Evolutionary conservation across 2,888 invertebrate genomes (phyloP), one percentile per base, ranked within the genome.

Genomic region (Dugesia japonica): DNA sequence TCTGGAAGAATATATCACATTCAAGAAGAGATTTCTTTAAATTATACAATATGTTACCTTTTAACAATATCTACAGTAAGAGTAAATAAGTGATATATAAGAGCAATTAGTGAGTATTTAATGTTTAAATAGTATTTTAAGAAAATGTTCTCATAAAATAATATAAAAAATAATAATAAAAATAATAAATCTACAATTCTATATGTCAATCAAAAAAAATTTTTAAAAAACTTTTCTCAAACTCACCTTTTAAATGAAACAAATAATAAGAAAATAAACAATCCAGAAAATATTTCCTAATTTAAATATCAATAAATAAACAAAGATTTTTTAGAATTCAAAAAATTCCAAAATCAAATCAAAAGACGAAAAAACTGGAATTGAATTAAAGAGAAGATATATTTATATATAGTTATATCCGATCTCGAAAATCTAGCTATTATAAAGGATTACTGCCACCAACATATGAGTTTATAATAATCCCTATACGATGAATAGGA

Each of bases 401-500:
- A 56, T 56, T n/a, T 20, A 56, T 56, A 56, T 56, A 56, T 56
- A 56, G 7, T 20, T 56, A 4, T 56, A 13, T 4, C 7, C 23
- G 1, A 20, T 20, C 56, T 23, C 56, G 4, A n/a, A 4, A 56
- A 56, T 56, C 56, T 23, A 56, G 20, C 56, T 23, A 56, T 56
- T 20, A 56, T 56, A n/a, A 56, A 31, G 56, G 56, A 56, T 56
- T 56, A 56, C 56, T 56, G 56, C 56, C 56, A 56, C 56, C 56
- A 56, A 4, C 4, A 56, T 56, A 56, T 56, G 56, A 56, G 56
- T 56, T 56, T n/a, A 56, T 56, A 23, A 9, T 56, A 56, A 56
- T 56, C 56, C 56, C 56, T n/a, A 56, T 23, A n/a, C n/a, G 56
- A 56, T 56, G 56, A 56, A 56, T 56, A n/a, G 56, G 23, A 56